phyloP scores from a whole-genome alignment of 2,797 vertebrate species.

The Coilia nasus region DNA sequence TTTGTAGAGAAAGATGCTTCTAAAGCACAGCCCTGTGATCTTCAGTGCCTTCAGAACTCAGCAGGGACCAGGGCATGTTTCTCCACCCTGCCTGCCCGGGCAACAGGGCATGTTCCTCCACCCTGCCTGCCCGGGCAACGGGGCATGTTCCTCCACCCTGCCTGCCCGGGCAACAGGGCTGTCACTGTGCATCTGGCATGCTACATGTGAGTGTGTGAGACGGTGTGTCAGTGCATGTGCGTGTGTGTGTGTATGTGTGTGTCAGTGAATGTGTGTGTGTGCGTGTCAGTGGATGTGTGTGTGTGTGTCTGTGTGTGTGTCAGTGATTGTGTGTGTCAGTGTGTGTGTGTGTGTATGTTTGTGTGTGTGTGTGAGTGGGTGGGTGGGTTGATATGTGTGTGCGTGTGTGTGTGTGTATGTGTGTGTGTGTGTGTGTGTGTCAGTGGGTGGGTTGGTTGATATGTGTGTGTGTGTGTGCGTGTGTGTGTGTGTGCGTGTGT shows the following conservation, averaged over 20 bases:
- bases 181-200: constrained; percentile 11
- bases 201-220: not conserved
- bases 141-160: not conserved
- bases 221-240: not conserved
- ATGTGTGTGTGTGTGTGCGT: too few species aligned
- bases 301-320: not conserved
- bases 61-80: not conserved
- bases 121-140: not conserved
- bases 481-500: not conserved
- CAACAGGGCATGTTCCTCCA: constrained; percentile 7
- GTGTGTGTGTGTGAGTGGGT: not conserved
- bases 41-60: not conserved
- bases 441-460: too few species aligned
- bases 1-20: not conserved
- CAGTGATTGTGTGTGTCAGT: not conserved
- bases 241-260: not conserved
- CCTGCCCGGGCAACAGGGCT: constrained; percentile 7
- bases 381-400: not conserved
- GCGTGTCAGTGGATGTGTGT: not conserved
- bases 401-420: too few species aligned
- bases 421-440: not conserved
- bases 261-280: not conserved
- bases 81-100: not conserved
- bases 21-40: not conserved
- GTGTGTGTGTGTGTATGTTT: not conserved